Percentiles rank a stretch among this genome's conserved stretches.
These are phyloP conservation scores for Epirrhoe alternata DNA, from an alignment of 2,888 invertebrate species.

Conservation along the genomic window DNA sequence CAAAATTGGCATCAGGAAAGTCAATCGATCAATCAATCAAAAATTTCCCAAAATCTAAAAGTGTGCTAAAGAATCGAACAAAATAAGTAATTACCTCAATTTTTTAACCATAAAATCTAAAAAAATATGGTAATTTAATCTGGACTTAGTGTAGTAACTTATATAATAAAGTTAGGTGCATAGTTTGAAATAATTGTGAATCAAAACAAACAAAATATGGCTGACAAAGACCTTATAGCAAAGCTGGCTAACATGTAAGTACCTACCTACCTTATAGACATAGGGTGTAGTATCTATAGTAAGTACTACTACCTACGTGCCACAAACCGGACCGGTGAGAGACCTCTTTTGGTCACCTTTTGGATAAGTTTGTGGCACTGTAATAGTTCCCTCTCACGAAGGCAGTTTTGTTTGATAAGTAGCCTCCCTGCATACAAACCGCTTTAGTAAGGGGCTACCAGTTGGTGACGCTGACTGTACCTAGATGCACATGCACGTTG, in stretches of 20 bases:
- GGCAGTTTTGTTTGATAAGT: too few relatives aligned
- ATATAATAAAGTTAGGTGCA: not conserved
- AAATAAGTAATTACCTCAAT: not conserved
- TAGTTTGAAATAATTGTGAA: not conserved
- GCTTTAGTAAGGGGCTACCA: too few relatives aligned
- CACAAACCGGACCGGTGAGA: too few relatives aligned
- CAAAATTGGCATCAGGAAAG: not conserved
- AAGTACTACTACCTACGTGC: not conserved
- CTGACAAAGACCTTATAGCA: slow-evolving; percentile 23
- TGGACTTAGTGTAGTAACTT: not conserved
- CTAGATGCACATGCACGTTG: too few relatives aligned
- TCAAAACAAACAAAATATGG: slow-evolving; percentile 4
- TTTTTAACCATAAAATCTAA: not conserved
- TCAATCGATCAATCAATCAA: not conserved
- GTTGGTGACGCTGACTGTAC: too few relatives aligned
- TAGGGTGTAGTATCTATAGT: not conserved
- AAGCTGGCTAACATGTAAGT: slow-evolving; percentile 31
- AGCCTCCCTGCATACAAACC: too few relatives aligned
- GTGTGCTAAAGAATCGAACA: not conserved
- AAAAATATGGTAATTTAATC: not conserved
- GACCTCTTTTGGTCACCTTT: too few relatives aligned
- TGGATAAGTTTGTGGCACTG: too few relatives aligned
- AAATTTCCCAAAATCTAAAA: slow-evolving; percentile 2
- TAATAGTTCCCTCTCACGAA: too few relatives aligned
- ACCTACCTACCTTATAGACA: not conserved